These are phyloP conservation scores for Falco cherrug DNA, from an alignment of 2,797 vertebrate species.

Conservation along the genomic window DNA sequence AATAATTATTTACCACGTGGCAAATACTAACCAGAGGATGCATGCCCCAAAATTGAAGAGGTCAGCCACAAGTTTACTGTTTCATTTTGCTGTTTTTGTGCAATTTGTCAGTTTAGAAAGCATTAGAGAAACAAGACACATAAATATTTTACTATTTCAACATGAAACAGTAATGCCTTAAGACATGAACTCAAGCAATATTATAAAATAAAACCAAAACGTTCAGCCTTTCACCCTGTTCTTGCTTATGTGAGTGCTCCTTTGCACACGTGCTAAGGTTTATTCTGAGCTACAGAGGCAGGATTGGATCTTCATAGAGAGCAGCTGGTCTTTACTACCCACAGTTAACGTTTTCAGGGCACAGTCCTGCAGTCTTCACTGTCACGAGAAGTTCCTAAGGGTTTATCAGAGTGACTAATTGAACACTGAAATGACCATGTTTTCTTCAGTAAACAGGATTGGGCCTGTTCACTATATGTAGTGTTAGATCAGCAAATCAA, in stretches of 20 bases:
- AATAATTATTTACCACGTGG: constrained; percentile 14
- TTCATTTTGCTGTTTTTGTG: background rate
- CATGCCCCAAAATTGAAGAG: constrained; percentile 16
- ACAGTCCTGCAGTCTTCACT: background rate
- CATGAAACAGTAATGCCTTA: constrained; percentile 30
- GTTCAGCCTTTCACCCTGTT: background rate
- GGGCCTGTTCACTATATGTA: constrained; percentile 33
- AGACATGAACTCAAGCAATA: constrained; percentile 16
- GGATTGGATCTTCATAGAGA: background rate
- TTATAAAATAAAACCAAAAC: background rate
- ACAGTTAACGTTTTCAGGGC: background rate
- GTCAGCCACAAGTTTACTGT: background rate
- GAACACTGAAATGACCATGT: background rate
- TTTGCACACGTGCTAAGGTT: background rate
- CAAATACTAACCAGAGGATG: background rate
- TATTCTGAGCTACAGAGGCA: background rate
- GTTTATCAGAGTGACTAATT: constrained; percentile 30
- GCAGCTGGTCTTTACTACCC: background rate
- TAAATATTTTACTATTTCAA: constrained; percentile 58
- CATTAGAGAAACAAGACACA: background rate
- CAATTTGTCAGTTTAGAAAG: constrained; percentile 24
- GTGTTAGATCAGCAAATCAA: constrained; percentile 55
- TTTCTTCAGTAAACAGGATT: constrained; percentile 32
- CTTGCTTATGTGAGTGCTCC: background rate
- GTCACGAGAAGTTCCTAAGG: background rate